Evolutionary conservation across 2,888 invertebrate genomes (phyloP), one percentile per base, ranked within the genome.

Genomic region (Phaedon cochleariae): DNA sequence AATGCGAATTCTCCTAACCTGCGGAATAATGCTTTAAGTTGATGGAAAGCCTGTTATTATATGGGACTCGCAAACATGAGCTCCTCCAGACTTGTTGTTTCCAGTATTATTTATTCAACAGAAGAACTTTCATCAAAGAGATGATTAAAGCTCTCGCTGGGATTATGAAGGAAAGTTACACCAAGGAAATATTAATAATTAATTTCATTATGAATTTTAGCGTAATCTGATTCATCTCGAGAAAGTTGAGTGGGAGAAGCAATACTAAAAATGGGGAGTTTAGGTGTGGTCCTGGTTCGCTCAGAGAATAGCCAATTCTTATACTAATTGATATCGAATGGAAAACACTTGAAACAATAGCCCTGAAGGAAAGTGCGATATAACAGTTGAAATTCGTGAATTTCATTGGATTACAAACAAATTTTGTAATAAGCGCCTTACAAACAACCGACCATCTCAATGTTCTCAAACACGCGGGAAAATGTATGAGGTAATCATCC

Each of bases 271-370:
- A n/a, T n/a, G n/a, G n/a, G n/a, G n/a, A n/a, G n/a, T n/a, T n/a
- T n/a, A n/a, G n/a, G n/a, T n/a, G n/a, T n/a, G n/a, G n/a, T n/a
- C n/a, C n/a, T n/a, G 49, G 49, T 20, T 3, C 26, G 3, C 26
- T 26, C 26, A 7, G 7, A 26, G 26, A 21, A n/a, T 31, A 18
- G 53, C n/a, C 53, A 53, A 53, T 53, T 22, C 29, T n/a, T 60
- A n/a, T n/a, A n/a, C n/a, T n/a, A n/a, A n/a, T n/a, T n/a, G n/a
- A n/a, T n/a, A n/a, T n/a, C n/a, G n/a, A n/a, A n/a, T n/a, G n/a
- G n/a, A n/a, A n/a, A n/a, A n/a, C n/a, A n/a, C n/a, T n/a, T n/a
- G n/a, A n/a, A n/a, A n/a, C n/a, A n/a, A n/a, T n/a, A n/a, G n/a
- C n/a, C n/a, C n/a, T n/a, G n/a, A n/a, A n/a, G n/a, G n/a, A n/a